phyloP scores from a whole-genome alignment of 2,113 vertebrate species.

The Spea multiplicata region DNA sequence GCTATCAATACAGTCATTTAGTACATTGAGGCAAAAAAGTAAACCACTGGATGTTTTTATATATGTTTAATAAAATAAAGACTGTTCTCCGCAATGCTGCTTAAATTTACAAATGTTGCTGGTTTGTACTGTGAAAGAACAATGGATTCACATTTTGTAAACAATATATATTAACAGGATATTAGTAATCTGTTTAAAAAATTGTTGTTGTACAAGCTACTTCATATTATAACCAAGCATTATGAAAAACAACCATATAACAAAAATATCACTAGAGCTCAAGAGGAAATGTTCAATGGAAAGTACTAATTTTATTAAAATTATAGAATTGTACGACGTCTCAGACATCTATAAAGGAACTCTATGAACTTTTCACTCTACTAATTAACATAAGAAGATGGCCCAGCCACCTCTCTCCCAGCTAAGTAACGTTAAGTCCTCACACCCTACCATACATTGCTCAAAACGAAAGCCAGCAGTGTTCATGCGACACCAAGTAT shows the following conservation, averaged over 20 bases:
- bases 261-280: neutral
- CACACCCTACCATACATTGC: constrained; percentile 28
- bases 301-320: constrained; percentile 24
- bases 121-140: neutral
- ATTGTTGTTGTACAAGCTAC: too few relatives aligned
- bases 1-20: too few relatives aligned
- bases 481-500: constrained; percentile 38
- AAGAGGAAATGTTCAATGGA: constrained; percentile 7
- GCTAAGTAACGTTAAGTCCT: constrained; percentile 38
- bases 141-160: neutral
- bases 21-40: too few relatives aligned
- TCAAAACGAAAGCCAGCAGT: constrained; percentile 38
- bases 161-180: neutral
- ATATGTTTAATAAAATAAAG: neutral
- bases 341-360: constrained; percentile 47
- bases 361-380: constrained; percentile 16
- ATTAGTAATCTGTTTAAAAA: neutral
- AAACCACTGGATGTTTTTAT: too few relatives aligned
- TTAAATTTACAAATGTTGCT: neutral
- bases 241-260: neutral
- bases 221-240: too few relatives aligned
- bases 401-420: constrained; percentile 57
- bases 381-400: constrained; percentile 52
- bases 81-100: neutral
- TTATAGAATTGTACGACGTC: constrained; percentile 15